Evolutionary conservation across 2,888 invertebrate species (phyloP).

Genomic region (Eilema sororculum): DNA sequence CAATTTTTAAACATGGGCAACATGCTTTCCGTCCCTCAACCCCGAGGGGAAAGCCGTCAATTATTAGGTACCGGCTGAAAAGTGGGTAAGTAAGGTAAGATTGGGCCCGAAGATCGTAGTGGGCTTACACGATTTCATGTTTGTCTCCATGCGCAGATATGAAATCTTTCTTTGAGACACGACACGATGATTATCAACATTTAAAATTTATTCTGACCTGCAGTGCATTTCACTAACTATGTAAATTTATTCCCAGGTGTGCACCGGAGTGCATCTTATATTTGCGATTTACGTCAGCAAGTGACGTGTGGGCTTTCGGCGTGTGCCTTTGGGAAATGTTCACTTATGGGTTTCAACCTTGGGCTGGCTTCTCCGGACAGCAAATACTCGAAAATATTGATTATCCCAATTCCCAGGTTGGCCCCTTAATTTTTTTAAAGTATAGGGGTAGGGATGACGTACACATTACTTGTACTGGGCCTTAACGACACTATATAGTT

Average conservation of each 20-base stretch:
- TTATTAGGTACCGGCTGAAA: not conserved
- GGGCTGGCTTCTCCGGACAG: conserved; percentile 97
- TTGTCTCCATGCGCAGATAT: not conserved
- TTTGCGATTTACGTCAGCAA: conserved; percentile 97
- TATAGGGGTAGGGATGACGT: too few species aligned
- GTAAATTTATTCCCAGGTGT: conserved; percentile 88
- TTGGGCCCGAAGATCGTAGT: too few species aligned
- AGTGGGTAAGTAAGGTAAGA: too few species aligned
- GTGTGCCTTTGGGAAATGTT: conserved; percentile 99
- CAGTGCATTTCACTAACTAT: conserved; percentile 1
- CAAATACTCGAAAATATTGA: conserved; percentile 98
- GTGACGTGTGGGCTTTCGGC: conserved; percentile 99
- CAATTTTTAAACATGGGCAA: too few species aligned
- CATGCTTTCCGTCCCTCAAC: not conserved
- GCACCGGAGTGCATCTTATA: conserved; percentile 99
- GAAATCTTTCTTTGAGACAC: not conserved
- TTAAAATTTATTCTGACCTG: not conserved
- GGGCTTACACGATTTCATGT: not conserved
- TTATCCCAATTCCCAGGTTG: conserved; percentile 93
- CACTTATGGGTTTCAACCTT: conserved; percentile 99
- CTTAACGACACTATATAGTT: too few species aligned
- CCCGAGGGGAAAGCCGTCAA: not conserved
- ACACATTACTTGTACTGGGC: too few species aligned
- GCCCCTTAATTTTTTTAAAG: not conserved
- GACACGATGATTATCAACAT: too few species aligned